phyloP scores from a whole-genome alignment of 2,797 vertebrate genomes.

The Anolis apletophallus region DNA sequence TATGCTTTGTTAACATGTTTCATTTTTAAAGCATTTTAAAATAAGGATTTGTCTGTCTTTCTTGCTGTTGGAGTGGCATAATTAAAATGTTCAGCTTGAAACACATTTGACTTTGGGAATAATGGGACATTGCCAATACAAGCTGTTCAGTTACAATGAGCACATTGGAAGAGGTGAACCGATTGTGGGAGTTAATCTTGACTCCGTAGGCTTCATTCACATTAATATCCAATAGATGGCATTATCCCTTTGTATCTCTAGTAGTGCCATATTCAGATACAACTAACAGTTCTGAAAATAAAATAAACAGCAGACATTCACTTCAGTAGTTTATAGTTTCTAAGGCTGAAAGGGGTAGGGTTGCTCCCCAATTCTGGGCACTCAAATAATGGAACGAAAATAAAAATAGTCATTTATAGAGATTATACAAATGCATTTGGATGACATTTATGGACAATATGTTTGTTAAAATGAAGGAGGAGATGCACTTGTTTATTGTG shows the following conservation, averaged over 20 bases:
- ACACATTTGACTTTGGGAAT: neutral
- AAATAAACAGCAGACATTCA: neutral
- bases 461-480: neutral
- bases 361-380: neutral
- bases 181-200: neutral
- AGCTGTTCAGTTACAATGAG: neutral
- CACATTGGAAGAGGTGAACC: neutral
- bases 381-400: neutral
- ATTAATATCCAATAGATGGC: neutral
- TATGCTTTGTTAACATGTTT: neutral
- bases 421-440: neutral
- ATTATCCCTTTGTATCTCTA: constrained; percentile 30
- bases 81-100: neutral
- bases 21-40: neutral
- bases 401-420: neutral
- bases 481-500: neutral
- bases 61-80: neutral
- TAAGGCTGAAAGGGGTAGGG: neutral
- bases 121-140: neutral
- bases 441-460: neutral
- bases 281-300: constrained; percentile 52
- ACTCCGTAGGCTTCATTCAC: neutral
- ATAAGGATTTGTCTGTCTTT: neutral
- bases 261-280: constrained; percentile 15
- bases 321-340: neutral